Percentiles rank a stretch among this genome's conserved stretches.
Conservation (phyloP, 2,888 invertebrate species). For the Drosophila nr. fundita region DNA sequence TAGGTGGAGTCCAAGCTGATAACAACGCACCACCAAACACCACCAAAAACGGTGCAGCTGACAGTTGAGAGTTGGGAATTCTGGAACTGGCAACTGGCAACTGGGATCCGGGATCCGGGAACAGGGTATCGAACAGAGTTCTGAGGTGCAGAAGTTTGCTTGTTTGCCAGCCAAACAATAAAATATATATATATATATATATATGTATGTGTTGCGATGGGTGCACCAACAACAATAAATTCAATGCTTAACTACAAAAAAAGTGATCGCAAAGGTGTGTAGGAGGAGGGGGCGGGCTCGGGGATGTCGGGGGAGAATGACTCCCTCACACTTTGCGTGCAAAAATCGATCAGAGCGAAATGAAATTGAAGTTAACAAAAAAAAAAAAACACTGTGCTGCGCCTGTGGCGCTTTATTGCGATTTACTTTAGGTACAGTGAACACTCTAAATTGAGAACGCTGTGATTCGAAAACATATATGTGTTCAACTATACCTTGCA, state of each 20-base stretch:
- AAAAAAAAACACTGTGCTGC: constrained; percentile 19
- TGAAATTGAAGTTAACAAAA: constrained; percentile 73
- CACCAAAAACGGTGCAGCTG: constrained; percentile 34
- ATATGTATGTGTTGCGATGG: constrained; percentile 40
- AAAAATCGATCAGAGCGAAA: constrained; percentile 81
- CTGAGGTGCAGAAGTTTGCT: constrained; percentile 73
- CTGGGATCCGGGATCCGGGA: not conserved
- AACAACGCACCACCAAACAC: constrained; percentile 64
- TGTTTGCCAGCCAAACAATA: constrained; percentile 68
- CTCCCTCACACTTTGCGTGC: constrained; percentile 80
- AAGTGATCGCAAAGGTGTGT: constrained; percentile 3
- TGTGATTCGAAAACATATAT: not conserved
- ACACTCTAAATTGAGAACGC: not conserved
- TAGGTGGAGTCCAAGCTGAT: constrained; percentile 69
- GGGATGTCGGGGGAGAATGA: constrained; percentile 16
- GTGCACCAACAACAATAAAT: constrained; percentile 67
- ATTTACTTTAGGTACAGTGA: constrained; percentile 32
- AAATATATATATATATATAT: constrained; percentile 49
- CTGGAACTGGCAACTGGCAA: not conserved
- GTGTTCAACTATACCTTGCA: not conserved
- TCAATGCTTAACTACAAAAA: constrained; percentile 71
- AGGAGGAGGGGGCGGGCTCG: not conserved
- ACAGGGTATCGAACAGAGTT: not conserved
- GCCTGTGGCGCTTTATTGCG: constrained; percentile 63
- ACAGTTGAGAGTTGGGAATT: constrained; percentile 21